Conservation (phyloP, 2,113 vertebrate species). For the Rana temporaria region DNA sequence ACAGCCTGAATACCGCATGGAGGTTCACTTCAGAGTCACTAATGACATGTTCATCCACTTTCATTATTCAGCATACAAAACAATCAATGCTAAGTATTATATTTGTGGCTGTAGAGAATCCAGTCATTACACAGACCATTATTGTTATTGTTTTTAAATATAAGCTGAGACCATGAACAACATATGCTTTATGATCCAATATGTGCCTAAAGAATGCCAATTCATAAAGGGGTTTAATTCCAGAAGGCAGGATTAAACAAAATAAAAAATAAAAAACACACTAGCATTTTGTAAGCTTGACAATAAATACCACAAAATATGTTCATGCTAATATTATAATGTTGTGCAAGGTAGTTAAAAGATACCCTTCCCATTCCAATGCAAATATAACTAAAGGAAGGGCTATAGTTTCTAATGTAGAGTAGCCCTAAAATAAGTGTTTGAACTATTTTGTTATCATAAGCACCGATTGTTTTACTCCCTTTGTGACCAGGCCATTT, state of each 20-base stretch:
- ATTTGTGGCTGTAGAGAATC: conserved; percentile 33
- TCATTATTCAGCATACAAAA: conserved; percentile 43
- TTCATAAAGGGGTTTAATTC: neutral
- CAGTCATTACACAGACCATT: conserved; percentile 31
- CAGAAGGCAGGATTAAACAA: neutral
- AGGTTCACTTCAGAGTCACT: neutral
- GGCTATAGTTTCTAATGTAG: too few species aligned
- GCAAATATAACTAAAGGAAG: too few species aligned
- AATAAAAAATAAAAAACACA: too few species aligned
- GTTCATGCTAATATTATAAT: neutral
- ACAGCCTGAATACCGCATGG: neutral
- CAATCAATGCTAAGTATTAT: conserved; percentile 39
- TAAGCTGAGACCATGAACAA: neutral
- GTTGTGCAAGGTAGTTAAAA: too few species aligned
- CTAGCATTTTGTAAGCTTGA: neutral
- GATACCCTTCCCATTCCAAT: too few species aligned
- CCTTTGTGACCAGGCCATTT: too few species aligned
- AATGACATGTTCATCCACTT: conserved; percentile 33
- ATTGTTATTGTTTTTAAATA: conserved; percentile 25
- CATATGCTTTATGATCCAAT: conserved; percentile 17
- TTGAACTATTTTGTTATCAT: too few species aligned
- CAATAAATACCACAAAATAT: neutral
- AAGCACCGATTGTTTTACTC: too few species aligned
- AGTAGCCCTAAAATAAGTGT: too few species aligned
- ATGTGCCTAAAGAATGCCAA: neutral